A percentile compares a stretch with the other conserved stretches of the same genome.
Evolutionary conservation across 2,113 vertebrate genomes (phyloP).

Genomic region (Podarcis raffonei): DNA sequence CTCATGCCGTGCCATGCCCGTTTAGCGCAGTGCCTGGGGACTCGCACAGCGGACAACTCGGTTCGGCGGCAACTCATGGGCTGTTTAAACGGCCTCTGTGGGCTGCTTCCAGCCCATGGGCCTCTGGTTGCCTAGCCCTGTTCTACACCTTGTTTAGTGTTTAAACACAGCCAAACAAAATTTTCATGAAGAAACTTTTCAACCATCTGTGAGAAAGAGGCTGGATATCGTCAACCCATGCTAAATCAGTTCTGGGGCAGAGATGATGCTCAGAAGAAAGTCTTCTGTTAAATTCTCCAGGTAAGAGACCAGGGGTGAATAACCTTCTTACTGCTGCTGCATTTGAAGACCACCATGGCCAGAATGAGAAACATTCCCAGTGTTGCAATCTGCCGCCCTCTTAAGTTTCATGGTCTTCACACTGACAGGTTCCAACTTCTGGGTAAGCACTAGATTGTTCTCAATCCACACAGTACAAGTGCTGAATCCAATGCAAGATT

Average conservation of each 20-base stretch:
- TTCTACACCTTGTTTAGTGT: neutral
- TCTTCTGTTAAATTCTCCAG: neutral
- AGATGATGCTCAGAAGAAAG: neutral
- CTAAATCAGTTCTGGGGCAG: neutral
- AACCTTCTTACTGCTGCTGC: neutral
- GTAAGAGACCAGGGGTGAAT: no score
- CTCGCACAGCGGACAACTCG: no score
- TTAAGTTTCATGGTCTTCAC: neutral
- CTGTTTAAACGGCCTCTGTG: no score
- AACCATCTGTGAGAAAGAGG: neutral
- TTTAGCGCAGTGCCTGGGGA: no score
- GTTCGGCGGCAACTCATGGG: no score
- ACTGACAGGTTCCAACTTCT: neutral
- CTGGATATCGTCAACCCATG: neutral
- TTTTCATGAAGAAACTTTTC: neutral
- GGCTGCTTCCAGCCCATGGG: no score
- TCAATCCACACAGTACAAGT: neutral
- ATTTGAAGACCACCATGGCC: neutral
- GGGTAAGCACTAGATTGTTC: neutral
- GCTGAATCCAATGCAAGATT: neutral
- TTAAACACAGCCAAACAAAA: neutral
- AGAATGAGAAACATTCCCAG: neutral
- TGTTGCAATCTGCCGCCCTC: neutral
- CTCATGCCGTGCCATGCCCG: no score
- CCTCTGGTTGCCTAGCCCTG: no score